Base-by-base conservation (phyloP, 1,140 invertebrate genomes). In the Zaprionus tsacasi region DNA sequence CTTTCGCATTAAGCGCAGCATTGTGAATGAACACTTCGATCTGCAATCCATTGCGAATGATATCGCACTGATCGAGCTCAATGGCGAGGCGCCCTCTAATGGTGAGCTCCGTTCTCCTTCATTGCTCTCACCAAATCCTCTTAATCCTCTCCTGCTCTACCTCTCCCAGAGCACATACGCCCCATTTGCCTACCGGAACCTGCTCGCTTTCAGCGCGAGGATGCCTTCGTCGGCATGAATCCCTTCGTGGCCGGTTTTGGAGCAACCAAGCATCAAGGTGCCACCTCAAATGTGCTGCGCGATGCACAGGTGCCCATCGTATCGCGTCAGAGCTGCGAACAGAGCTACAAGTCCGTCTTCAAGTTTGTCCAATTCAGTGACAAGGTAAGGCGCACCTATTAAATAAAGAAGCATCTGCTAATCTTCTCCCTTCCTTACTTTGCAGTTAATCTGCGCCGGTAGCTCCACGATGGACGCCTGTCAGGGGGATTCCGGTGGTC, bases 401-500 rank as follows among this genome's bases (percentile, higher is more conserved):
- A 2, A 2, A 13, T 15, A 15, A 15, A 7, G 40, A 15, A 45
- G 40, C n/a, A 15, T 45, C 40, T 45, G 33, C 10, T 3, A 21
- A 10, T 48, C 63, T 66, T 55, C 25, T 10, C 38, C n/a, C 40
- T n/a, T n/a, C n/a, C 11, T 13, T 21, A 7, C 48, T 40, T 91
- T 80, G 21, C 67, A 92, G 91, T 70, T 92, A 15, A 82, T 92
- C 35, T 92, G 92, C 60, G 92, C 92, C 6, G 92, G 92, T 38
- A 91, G 79, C 70, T 88, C 87, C 1, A 95, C 95, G 25, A 96
- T 96, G 82, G 97, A 98, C 89, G 95, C 97, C 30, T 98, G 97
- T 88, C 95, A 97, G 94, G 97, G 97, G 50, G 97, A 98, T 93
- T 97, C 96, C 60, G 97, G 97, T 17, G 97, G 97, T 55, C 91